A percentile compares a stretch with the other conserved stretches of the same genome.
These are phyloP conservation scores for Ammodytes dubius DNA, from an alignment of 2,113 vertebrate genomes.

Conservation along the genomic window DNA sequence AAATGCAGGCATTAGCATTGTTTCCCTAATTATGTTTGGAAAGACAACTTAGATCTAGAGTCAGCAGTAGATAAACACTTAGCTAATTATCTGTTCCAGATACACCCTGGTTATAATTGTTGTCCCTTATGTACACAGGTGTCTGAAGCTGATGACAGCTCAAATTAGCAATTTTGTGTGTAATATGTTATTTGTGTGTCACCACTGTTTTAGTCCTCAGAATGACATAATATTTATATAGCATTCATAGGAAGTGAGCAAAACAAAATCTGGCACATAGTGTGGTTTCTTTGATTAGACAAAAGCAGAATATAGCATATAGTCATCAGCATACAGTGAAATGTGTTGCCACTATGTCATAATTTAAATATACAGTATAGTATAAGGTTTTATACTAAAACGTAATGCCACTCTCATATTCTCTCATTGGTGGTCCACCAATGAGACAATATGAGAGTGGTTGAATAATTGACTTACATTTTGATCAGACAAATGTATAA, in stretches of 20 bases:
- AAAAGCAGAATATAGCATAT: neutral
- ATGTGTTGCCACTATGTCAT: neutral
- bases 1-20: conserved; percentile 1
- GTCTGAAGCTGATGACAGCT: neutral
- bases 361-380: neutral
- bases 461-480: neutral
- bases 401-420: no score
- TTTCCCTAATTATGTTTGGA: conserved; percentile 2
- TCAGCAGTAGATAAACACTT: conserved; percentile 44
- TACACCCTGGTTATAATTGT: neutral
- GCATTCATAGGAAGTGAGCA: neutral
- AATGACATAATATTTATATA: neutral
- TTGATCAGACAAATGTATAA: neutral
- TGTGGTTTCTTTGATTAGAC: neutral
- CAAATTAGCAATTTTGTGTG: neutral
- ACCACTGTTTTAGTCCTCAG: neutral
- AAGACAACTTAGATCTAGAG: neutral
- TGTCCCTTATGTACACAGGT: neutral
- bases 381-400: neutral
- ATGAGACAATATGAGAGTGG: neutral
- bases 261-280: neutral
- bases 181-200: neutral
- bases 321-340: conserved; percentile 18
- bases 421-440: no score
- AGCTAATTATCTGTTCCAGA: conserved; percentile 29